These are phyloP conservation scores for Teleogryllus oceanicus DNA, from an alignment of 2,888 invertebrate genomes.

Conservation along the genomic window DNA sequence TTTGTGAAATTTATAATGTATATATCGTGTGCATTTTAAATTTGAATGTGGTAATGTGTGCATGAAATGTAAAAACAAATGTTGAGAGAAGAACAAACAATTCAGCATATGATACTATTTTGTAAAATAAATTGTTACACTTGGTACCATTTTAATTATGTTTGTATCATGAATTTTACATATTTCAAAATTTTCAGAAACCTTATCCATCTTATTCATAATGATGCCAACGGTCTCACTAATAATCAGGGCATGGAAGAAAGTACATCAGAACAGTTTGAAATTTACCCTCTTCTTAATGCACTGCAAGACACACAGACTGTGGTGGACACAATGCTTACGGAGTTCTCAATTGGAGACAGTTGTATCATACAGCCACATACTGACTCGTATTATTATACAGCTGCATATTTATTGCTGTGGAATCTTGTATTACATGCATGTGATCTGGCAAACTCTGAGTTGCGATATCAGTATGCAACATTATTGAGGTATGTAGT, in stretches of 20 bases:
- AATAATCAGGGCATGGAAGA: not conserved
- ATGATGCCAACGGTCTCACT: not conserved
- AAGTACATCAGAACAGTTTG: not conserved
- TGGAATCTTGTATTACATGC: constrained; percentile 66
- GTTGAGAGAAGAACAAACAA: too few relatives aligned
- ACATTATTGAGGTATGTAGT: constrained; percentile 57
- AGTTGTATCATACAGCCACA: constrained; percentile 56
- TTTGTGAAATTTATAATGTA: too few relatives aligned
- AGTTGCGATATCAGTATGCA: constrained; percentile 69
- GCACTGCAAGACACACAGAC: constrained; percentile 44
- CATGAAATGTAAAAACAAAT: too few relatives aligned
- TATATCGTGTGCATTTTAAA: too few relatives aligned
- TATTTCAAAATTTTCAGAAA: not conserved
- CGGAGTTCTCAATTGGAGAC: constrained; percentile 52
- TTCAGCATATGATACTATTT: too few relatives aligned
- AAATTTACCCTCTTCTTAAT: not conserved
- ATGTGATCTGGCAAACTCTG: constrained; percentile 63
- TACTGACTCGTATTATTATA: constrained; percentile 58
- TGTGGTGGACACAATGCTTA: constrained; percentile 54
- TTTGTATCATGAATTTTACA: too few relatives aligned
- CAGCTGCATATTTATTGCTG: constrained; percentile 67
- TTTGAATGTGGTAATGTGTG: too few relatives aligned
- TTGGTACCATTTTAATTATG: too few relatives aligned
- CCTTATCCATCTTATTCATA: not conserved
- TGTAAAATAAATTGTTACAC: too few relatives aligned